phyloP scores from a whole-genome alignment of 2,888 invertebrate species.

The Chaitophorus viminalis region DNA sequence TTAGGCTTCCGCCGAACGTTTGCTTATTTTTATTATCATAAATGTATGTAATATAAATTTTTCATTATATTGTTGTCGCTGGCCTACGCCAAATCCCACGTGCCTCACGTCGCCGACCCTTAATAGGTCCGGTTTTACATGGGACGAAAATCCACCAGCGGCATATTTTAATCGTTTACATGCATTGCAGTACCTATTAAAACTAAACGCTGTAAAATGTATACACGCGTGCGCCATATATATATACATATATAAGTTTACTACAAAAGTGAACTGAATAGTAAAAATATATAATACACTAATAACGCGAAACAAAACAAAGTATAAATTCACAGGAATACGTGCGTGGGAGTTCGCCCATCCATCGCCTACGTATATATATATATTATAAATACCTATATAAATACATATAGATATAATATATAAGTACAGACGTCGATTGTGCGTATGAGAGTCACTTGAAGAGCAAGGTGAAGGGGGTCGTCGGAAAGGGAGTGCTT shows the following conservation, averaged over 20 bases:
- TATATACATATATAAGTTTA: neutral
- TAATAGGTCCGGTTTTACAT: slow-evolving; percentile 43
- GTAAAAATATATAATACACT: neutral
- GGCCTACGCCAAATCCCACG: slow-evolving; percentile 52
- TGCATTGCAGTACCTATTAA: too few relatives aligned
- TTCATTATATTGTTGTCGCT: neutral
- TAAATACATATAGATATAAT: too few relatives aligned
- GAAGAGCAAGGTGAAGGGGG: too few relatives aligned
- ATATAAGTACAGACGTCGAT: neutral
- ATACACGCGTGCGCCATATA: too few relatives aligned
- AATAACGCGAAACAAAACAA: neutral
- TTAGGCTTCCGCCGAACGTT: slow-evolving; percentile 33
- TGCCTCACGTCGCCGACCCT: neutral
- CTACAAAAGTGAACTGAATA: neutral
- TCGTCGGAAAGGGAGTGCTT: neutral
- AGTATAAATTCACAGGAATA: neutral
- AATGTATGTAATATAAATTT: too few relatives aligned
- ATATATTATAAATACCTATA: too few relatives aligned
- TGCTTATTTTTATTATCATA: neutral
- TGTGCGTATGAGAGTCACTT: neutral
- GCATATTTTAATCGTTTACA: neutral
- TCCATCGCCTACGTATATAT: neutral
- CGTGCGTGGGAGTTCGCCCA: neutral
- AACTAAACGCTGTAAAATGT: neutral
- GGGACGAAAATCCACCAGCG: neutral